These are phyloP conservation scores for Trichoplusia ni DNA, from an alignment of 1,140 invertebrate species.

Conservation along the genomic window DNA sequence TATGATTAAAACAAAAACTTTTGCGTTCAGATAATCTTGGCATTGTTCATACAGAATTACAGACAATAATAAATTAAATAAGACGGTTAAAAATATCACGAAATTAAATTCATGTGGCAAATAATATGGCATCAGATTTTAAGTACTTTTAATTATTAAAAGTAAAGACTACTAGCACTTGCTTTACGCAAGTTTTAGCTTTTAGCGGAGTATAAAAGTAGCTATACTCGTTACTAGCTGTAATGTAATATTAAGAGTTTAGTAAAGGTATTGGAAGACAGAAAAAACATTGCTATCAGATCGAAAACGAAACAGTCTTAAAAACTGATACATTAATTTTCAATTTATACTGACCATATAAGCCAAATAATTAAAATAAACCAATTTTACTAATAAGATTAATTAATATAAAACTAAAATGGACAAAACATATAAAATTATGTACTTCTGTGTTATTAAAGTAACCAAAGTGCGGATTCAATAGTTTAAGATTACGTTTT, in stretches of 20 bases:
- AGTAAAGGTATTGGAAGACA: conserved; percentile 75
- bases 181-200: conserved; percentile 35
- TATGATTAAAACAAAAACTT: conserved; percentile 49
- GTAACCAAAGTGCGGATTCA: conserved; percentile 63
- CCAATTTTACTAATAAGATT: conserved; percentile 69
- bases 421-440: conserved; percentile 71
- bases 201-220: conserved; percentile 38
- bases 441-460: conserved; percentile 72
- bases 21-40: conserved; percentile 54
- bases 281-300: conserved; percentile 78
- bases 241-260: conserved; percentile 53
- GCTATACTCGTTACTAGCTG: conserved; percentile 36
- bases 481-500: conserved; percentile 55
- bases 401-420: conserved; percentile 66
- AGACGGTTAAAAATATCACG: conserved; percentile 75
- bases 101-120: conserved; percentile 78
- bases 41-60: conserved; percentile 61
- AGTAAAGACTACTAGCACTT: conserved; percentile 57
- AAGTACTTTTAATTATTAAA: conserved; percentile 73
- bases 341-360: conserved; percentile 65
- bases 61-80: conserved; percentile 71
- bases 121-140: conserved; percentile 81
- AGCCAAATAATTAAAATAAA: conserved; percentile 69
- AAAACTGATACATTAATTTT: conserved; percentile 59
- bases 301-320: conserved; percentile 65